These are phyloP conservation scores for Parnassius orleans DNA, from an alignment of 2,888 invertebrate species.

Conservation along the genomic window DNA sequence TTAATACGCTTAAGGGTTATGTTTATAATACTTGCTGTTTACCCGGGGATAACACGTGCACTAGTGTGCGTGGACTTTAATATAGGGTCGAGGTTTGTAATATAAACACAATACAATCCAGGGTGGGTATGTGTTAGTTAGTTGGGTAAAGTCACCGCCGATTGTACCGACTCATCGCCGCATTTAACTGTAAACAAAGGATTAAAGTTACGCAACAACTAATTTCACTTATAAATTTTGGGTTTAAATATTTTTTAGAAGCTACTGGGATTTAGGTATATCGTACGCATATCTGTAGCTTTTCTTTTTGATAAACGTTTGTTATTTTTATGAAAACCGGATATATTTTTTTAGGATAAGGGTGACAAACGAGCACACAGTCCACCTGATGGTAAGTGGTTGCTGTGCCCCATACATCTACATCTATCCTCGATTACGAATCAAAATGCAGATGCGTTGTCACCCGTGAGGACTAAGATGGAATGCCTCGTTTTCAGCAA, in stretches of 20 bases:
- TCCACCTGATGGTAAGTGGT: no score
- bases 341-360: no score
- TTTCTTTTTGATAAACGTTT: no score
- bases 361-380: no score
- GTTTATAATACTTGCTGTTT: conserved; percentile 34
- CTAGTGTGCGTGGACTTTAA: conserved; percentile 54
- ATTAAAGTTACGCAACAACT: conserved; percentile 35
- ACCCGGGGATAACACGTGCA: conserved; percentile 41
- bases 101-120: conserved; percentile 44
- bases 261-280: no score
- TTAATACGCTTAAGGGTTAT: conserved; percentile 28
- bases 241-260: conserved; percentile 18
- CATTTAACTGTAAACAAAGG: conserved; percentile 43
- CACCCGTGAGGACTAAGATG: no score
- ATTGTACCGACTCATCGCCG: conserved; percentile 31
- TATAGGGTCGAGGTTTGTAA: conserved; percentile 52
- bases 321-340: no score
- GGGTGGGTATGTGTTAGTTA: conserved; percentile 27
- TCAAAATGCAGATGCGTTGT: no score
- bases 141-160: conserved; percentile 33
- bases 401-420: no score
- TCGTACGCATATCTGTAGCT: no score
- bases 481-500: no score
- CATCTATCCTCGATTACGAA: no score
- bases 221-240: conserved; percentile 28